Evolutionary conservation across 2,888 invertebrate species (phyloP), one percentile per base, ranked within the genome.

Genomic region (Deladenus siricidicola): DNA sequence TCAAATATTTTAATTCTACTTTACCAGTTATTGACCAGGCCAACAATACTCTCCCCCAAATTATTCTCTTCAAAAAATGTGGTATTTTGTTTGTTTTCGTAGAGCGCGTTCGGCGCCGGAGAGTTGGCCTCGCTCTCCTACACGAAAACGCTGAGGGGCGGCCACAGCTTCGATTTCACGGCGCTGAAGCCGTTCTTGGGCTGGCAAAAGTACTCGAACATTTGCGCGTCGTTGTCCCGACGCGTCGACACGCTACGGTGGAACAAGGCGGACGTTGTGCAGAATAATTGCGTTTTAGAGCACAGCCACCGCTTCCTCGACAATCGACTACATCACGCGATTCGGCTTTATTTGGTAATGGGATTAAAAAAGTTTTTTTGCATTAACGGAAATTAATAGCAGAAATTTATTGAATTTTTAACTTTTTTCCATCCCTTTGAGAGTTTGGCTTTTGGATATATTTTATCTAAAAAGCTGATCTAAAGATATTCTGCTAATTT

Each of bases 131-230:
- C 65, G 52, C 65, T 70, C 4, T 58, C 67, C 28, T 77, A 75
- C 61, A 69, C 75, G 4, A 73, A 74, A 50, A 68, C 74, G 26
- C 65, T 74, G n/a, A 69, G 69, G 58, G 86, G 86, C 73, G 86
- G 88, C 0, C 86, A 87, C 71, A 89, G 89, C 79, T 86, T 89
- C 79, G 87, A 87, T 76, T 72, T 90, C 0, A 85, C 86, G 21
- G 62, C 59, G 8, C 10, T 86, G 67, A 94, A 93, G 80, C 92
- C 94, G 0, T 86, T 88, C 78, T 86, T 88, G 58, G 81, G 81
- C 57, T 80, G 82, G 75, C 76, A 78, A 55, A 80, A 80, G 43
- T 80, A 81, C 66, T 72, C 79, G 30, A 71, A 67, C 24, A 28
- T 70, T 28, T 65, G 68, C 6, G 50, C 42, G 21, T 30, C 45